A percentile compares a stretch with the other conserved stretches of the same genome.
Conservation (phyloP, 2,888 invertebrate species). For the Biston stratarius region DNA sequence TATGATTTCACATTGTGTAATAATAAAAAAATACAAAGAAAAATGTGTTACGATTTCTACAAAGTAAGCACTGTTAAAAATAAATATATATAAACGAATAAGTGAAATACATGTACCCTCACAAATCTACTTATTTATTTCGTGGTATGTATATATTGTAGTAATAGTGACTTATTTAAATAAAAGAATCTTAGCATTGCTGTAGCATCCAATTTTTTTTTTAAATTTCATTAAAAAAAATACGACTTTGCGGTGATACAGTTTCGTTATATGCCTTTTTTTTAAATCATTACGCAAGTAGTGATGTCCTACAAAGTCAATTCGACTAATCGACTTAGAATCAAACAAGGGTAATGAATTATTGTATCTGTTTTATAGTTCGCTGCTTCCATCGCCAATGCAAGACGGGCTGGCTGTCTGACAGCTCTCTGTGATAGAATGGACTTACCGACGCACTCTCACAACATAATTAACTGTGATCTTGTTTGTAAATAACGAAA, state of each 20-base stretch:
- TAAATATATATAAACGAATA: neutral
- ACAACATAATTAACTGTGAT: slow-evolving; percentile 12
- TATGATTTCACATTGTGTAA: neutral
- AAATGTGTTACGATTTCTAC: neutral
- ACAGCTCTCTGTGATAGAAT: slow-evolving; percentile 51
- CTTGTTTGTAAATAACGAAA: too few relatives aligned
- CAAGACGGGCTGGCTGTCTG: slow-evolving; percentile 71
- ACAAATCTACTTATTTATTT: neutral
- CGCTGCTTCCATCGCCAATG: slow-evolving; percentile 75
- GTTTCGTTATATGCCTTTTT: neutral
- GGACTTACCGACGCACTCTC: slow-evolving; percentile 36
- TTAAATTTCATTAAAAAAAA: too few relatives aligned
- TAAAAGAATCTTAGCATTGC: too few relatives aligned
- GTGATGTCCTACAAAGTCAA: slow-evolving; percentile 2
- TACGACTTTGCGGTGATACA: neutral
- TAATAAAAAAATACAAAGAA: neutral
- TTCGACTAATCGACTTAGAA: slow-evolving; percentile 12
- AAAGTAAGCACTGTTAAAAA: neutral
- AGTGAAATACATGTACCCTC: neutral
- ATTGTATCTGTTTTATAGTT: slow-evolving; percentile 62
- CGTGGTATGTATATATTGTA: slow-evolving; percentile 1
- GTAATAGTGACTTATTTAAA: too few relatives aligned
- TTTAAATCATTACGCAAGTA: neutral
- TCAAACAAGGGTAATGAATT: slow-evolving; percentile 18
- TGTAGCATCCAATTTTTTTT: too few relatives aligned